These are phyloP conservation scores for Acleris laterana DNA, from an alignment of 2,888 invertebrate species.

Conservation along the genomic window DNA sequence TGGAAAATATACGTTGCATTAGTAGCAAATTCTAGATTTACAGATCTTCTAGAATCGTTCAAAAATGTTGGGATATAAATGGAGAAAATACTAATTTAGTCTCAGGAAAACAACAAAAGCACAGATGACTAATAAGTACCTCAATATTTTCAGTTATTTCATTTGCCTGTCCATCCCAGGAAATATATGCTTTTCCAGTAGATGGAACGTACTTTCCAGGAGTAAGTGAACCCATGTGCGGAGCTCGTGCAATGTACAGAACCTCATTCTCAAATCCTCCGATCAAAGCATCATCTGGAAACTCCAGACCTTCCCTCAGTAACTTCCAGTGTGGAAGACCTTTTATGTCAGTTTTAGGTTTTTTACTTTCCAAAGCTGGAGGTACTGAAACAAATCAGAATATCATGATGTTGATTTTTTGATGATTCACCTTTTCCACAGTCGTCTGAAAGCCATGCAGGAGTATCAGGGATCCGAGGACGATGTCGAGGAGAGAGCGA, in stretches of 20 bases:
- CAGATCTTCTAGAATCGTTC: neutral
- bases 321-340: constrained; percentile 10
- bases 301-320: neutral
- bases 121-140: neutral
- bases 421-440: no score
- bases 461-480: no score
- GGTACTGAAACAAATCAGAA: constrained; percentile 14
- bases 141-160: constrained; percentile 14
- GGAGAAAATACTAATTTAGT: no score
- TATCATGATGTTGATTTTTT: neutral
- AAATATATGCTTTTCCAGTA: constrained; percentile 17
- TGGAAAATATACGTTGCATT: neutral
- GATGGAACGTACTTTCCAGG: constrained; percentile 36
- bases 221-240: constrained; percentile 25
- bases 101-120: neutral
- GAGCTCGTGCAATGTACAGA: constrained; percentile 31
- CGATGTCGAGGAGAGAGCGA: no score
- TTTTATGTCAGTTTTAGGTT: neutral
- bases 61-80: no score
- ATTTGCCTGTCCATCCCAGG: constrained; percentile 28
- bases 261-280: constrained; percentile 32
- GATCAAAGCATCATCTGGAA: constrained; percentile 18
- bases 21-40: neutral
- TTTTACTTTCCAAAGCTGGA: constrained; percentile 12
- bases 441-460: no score